Evolutionary conservation across 2,888 invertebrate genomes (phyloP).

Genomic region (Brachynemurus nebulosus): DNA sequence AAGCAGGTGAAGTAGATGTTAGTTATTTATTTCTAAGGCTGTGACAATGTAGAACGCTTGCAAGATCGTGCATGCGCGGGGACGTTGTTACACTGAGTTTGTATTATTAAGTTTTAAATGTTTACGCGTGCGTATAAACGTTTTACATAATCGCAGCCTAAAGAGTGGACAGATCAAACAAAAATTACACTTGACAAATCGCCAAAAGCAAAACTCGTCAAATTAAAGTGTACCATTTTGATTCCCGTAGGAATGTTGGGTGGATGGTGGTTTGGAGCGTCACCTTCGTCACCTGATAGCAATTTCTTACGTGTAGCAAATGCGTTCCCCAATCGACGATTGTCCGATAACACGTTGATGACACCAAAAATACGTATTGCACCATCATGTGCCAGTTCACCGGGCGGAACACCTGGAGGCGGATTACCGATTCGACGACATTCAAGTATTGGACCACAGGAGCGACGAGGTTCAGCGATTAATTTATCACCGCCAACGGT

Average conservation of each 20-base stretch:
- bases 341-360: conserved; percentile 86
- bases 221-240: too few species aligned
- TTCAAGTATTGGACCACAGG: conserved; percentile 84
- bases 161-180: too few species aligned
- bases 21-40: too few species aligned
- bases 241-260: conserved; percentile 47
- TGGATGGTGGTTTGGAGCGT: conserved; percentile 76
- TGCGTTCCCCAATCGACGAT: conserved; percentile 66
- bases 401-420: conserved; percentile 53
- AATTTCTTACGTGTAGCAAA: conserved; percentile 78
- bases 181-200: too few species aligned
- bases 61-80: too few species aligned
- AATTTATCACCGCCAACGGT: conserved; percentile 84
- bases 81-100: too few species aligned
- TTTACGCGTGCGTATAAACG: too few species aligned
- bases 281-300: conserved; percentile 67
- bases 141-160: too few species aligned
- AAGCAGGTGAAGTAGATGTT: too few species aligned
- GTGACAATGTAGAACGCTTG: too few species aligned
- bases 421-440: conserved; percentile 77
- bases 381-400: conserved; percentile 77
- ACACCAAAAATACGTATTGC: conserved; percentile 80
- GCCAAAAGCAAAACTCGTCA: too few species aligned
- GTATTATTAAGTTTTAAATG: too few species aligned
- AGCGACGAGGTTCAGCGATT: conserved; percentile 68